phyloP scores from a whole-genome alignment of 2,797 vertebrate genomes.

The Gallinago nigripennis region DNA sequence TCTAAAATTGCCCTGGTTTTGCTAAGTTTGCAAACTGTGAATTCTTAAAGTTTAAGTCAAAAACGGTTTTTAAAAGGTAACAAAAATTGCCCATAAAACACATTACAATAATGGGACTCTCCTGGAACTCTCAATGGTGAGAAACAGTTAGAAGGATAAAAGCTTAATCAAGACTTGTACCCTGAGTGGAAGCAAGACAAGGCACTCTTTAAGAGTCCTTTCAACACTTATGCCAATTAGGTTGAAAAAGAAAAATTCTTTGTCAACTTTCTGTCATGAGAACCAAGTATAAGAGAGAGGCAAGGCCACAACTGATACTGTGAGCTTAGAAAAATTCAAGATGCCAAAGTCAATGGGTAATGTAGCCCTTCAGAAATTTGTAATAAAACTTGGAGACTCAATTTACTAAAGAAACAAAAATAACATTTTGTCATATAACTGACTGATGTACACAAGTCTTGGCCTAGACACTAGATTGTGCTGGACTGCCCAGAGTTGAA shows the following conservation, averaged over 20 bases:
- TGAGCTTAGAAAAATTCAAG: neutral
- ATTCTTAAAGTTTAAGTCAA: neutral
- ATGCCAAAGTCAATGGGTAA: neutral
- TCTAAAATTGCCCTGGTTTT: neutral
- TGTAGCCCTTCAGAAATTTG: neutral
- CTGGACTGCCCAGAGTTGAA: neutral
- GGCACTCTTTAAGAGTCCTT: neutral
- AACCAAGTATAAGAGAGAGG: neutral
- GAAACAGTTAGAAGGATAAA: neutral
- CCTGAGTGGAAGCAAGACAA: neutral
- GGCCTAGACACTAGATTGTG: neutral
- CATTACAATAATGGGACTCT: rapidly evolving
- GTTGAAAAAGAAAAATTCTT: neutral
- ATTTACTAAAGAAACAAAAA: neutral
- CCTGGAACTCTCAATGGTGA: neutral
- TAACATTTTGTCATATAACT: neutral
- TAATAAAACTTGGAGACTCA: neutral
- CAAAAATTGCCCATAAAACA: neutral
- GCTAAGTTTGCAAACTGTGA: neutral
- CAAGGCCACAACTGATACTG: rapidly evolving
- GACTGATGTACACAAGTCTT: neutral
- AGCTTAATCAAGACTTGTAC: neutral
- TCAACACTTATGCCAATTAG: neutral
- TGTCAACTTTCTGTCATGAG: neutral
- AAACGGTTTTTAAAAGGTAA: neutral